phyloP scores from a whole-genome alignment of 2,797 vertebrate genomes.

The Lagocephalus sceleratus region DNA sequence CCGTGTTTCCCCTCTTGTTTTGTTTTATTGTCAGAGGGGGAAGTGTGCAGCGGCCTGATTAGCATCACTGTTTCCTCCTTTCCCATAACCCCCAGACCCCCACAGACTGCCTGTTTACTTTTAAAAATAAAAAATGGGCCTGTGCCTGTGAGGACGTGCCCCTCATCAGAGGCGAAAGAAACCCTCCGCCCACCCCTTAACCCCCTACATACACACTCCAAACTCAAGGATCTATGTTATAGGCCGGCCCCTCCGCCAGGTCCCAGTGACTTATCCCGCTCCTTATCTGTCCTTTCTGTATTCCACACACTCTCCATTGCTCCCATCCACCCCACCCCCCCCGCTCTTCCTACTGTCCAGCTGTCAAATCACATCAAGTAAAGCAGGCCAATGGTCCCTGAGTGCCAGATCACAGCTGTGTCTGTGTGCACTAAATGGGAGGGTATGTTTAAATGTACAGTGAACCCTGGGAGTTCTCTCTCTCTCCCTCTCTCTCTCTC shows the following conservation, averaged over 20 bases:
- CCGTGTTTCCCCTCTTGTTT: conserved; percentile 71
- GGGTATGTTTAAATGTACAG: conserved; percentile 71
- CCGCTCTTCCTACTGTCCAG: conserved; percentile 78
- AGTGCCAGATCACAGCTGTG: conserved; percentile 79
- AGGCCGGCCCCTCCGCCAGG: conserved; percentile 50
- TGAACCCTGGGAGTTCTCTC: conserved; percentile 57
- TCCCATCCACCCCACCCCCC: conserved; percentile 55
- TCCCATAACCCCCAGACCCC: conserved; percentile 99
- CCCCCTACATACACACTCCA: conserved; percentile 35
- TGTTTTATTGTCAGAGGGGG: conserved; percentile 87
- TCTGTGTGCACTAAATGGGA: conserved; percentile 65
- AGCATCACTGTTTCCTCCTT: conserved; percentile 98
- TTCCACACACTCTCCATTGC: conserved; percentile 61
- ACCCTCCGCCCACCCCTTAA: conserved; percentile 14
- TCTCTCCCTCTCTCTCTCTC: no score
- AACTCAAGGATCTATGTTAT: conserved; percentile 2
- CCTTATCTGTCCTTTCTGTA: conserved; percentile 55
- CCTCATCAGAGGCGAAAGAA: conserved; percentile 71
- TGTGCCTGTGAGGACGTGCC: conserved; percentile 81
- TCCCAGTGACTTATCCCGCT: conserved; percentile 62
- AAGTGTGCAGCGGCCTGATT: conserved; percentile 97
- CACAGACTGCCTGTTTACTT: conserved; percentile 97
- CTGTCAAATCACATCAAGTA: conserved; percentile 86
- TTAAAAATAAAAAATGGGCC: conserved; percentile 97
- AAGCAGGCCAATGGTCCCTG: conserved; percentile 76